phyloP scores from a whole-genome alignment of 1,140 invertebrate genomes.

The Teleogryllus occipitalis region DNA sequence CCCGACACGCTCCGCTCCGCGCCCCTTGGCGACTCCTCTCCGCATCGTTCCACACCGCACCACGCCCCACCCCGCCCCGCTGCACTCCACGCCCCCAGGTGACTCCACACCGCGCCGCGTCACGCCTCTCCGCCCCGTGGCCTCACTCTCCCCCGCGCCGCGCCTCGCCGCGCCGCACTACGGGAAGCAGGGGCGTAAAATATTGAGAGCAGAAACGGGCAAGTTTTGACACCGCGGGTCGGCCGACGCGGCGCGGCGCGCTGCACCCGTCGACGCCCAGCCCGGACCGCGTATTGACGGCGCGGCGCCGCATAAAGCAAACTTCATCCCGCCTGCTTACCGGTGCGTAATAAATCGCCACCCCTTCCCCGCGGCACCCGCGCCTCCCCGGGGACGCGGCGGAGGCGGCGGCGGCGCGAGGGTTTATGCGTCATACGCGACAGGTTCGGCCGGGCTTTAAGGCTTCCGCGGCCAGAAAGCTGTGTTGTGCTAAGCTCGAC shows the following conservation, averaged over 20 bases:
- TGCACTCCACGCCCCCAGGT: no score
- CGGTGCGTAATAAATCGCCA: background rate
- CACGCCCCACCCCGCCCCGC: no score
- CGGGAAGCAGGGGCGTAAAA: background rate
- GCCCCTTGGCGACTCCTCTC: no score
- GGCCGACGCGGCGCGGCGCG: no score
- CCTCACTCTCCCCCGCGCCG: no score
- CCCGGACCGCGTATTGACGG: background rate
- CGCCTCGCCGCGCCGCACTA: no score
- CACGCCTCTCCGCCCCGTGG: no score
- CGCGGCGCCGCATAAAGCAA: background rate
- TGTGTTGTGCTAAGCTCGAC: background rate
- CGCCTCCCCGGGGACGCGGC: background rate
- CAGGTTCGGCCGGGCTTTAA: background rate
- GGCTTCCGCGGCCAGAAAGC: background rate
- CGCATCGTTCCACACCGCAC: no score
- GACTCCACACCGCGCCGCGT: no score
- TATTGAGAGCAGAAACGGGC: background rate
- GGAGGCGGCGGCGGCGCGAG: no score
- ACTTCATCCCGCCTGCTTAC: background rate
- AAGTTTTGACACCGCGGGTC: background rate
- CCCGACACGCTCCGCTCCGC: no score
- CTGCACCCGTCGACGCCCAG: no score
- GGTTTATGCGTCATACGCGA: background rate
- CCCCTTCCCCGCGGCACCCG: background rate